These are phyloP conservation scores for Dione vanillae DNA, from an alignment of 2,888 invertebrate genomes.

Conservation along the genomic window DNA sequence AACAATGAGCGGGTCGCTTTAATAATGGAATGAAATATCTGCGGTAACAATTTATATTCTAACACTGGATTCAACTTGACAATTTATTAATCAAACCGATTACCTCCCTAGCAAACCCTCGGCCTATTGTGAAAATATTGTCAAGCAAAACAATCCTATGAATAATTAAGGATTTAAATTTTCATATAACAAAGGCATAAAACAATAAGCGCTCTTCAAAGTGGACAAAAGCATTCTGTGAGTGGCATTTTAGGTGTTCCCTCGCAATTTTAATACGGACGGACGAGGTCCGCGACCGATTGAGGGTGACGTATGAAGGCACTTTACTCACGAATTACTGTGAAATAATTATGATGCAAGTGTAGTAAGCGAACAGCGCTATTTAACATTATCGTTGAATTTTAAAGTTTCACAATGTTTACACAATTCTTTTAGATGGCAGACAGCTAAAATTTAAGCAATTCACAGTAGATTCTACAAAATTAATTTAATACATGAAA, in stretches of 20 bases:
- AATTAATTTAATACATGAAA: not conserved
- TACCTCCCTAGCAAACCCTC: slow-evolving; percentile 76
- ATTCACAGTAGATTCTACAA: not conserved
- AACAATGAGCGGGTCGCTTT: slow-evolving; percentile 79
- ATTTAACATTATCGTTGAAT: slow-evolving; percentile 13
- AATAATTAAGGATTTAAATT: slow-evolving; percentile 84
- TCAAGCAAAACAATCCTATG: slow-evolving; percentile 81
- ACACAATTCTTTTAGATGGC: not conserved
- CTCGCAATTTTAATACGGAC: slow-evolving; percentile 69
- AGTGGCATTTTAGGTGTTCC: slow-evolving; percentile 73
- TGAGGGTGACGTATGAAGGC: slow-evolving; percentile 39
- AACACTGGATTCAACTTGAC: slow-evolving; percentile 83
- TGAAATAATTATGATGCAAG: slow-evolving; percentile 30
- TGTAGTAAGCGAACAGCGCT: slow-evolving; percentile 1
- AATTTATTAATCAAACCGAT: slow-evolving; percentile 85
- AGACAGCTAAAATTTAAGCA: not conserved
- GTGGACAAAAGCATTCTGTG: slow-evolving; percentile 80
- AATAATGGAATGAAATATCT: slow-evolving; percentile 83
- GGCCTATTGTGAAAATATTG: slow-evolving; percentile 84
- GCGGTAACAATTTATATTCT: slow-evolving; percentile 83
- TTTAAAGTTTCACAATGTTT: not conserved
- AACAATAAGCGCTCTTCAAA: slow-evolving; percentile 80
- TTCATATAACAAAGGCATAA: slow-evolving; percentile 81
- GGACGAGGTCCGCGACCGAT: slow-evolving; percentile 47
- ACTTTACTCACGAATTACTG: slow-evolving; percentile 29